A percentile compares a stretch with the other conserved stretches of the same genome.
Evolutionary conservation across 2,113 vertebrate species (phyloP).

Genomic region (Fregetta grallaria): DNA sequence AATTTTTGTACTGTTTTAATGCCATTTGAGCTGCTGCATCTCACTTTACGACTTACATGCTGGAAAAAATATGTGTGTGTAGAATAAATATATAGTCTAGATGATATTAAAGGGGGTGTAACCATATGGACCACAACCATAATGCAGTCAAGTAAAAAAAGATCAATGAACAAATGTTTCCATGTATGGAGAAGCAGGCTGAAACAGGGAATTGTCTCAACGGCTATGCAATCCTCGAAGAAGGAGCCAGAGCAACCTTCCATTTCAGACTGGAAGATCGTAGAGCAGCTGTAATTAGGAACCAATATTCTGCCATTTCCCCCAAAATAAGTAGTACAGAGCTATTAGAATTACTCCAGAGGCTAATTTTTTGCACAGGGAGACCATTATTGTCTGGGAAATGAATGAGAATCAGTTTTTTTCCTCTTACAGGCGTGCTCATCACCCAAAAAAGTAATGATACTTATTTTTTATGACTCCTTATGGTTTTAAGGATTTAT

Average conservation of each 20-base stretch:
- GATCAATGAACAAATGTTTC: slow-evolving; percentile 11
- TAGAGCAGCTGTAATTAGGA: not conserved
- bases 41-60: not conserved
- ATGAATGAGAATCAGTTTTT: not conserved
- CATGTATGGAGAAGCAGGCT: not conserved
- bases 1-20: not conserved
- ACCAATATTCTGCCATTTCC: not conserved
- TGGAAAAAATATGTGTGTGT: not conserved
- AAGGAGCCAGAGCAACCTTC: not conserved
- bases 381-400: not conserved
- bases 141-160: not conserved
- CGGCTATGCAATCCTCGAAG: not conserved
- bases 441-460: not conserved
- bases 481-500: not conserved
- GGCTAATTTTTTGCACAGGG: not conserved
- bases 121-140: not conserved
- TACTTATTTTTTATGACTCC: not conserved
- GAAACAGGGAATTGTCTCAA: not conserved
- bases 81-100: not conserved
- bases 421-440: not conserved
- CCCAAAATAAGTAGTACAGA: not conserved
- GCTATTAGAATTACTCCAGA: not conserved
- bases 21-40: not conserved
- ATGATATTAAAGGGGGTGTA: not conserved
- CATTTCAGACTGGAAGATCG: not conserved